Percentiles rank a stretch among this genome's conserved stretches.
phyloP scores from a whole-genome alignment of 2,888 invertebrate genomes.

The Limnephilus lunatus region DNA sequence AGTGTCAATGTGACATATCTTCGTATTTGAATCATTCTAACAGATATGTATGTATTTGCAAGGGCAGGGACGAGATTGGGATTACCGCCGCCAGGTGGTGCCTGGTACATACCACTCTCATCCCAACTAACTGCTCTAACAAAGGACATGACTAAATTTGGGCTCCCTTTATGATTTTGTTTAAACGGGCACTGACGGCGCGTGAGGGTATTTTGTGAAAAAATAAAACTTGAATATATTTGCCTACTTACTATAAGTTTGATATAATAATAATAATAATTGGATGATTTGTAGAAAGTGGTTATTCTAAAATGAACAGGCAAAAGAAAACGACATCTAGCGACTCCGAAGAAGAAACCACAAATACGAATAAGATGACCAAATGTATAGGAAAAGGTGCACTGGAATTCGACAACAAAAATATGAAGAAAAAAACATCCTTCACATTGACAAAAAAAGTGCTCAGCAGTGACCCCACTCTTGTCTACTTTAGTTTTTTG shows the following conservation, averaged over 20 bases:
- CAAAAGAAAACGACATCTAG: too few species aligned
- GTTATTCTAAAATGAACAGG: too few species aligned
- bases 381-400: too few species aligned
- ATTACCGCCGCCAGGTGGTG: slow-evolving; percentile 63
- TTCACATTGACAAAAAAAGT: too few species aligned
- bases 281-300: too few species aligned
- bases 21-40: background rate
- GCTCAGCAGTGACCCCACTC: too few species aligned
- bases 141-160: slow-evolving; percentile 45
- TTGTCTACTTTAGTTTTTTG: too few species aligned
- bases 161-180: slow-evolving; percentile 26
- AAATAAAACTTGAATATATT: background rate
- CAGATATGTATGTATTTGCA: slow-evolving; percentile 45
- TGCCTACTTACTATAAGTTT: background rate
- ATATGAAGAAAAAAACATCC: too few species aligned
- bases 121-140: slow-evolving; percentile 26
- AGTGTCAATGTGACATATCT: background rate
- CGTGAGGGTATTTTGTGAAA: background rate
- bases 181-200: background rate
- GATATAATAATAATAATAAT: background rate
- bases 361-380: too few species aligned
- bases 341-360: too few species aligned
- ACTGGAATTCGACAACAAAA: too few species aligned
- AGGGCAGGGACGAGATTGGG: slow-evolving; percentile 44
- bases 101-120: slow-evolving; percentile 24